A percentile compares a stretch with the other conserved stretches of the same genome.
phyloP scores from a whole-genome alignment of 2,888 invertebrate genomes.

The Celastrina argiolus region DNA sequence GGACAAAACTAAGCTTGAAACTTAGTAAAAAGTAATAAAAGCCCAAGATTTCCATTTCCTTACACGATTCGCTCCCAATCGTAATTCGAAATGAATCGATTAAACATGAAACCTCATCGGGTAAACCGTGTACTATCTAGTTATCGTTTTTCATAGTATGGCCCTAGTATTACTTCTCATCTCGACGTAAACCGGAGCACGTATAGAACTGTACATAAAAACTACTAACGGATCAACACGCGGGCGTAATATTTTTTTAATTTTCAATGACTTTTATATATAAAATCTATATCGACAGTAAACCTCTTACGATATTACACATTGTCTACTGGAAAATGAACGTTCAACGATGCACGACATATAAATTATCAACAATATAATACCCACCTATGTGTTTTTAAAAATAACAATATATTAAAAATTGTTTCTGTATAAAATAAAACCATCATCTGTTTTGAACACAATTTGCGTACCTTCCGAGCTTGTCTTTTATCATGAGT shows the following conservation, averaged over 20 bases:
- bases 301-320: conserved; percentile 18
- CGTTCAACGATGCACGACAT: conserved; percentile 29
- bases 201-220: background rate
- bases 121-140: no score
- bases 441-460: conserved; percentile 55
- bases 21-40: conserved; percentile 8
- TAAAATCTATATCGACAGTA: conserved; percentile 21
- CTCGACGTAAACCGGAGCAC: background rate
- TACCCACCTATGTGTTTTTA: conserved; percentile 47
- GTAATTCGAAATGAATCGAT: background rate
- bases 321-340: conserved; percentile 28
- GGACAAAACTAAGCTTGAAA: background rate
- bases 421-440: conserved; percentile 43
- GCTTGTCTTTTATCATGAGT: conserved; percentile 42
- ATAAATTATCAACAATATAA: conserved; percentile 39
- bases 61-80: background rate
- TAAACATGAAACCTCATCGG: background rate
- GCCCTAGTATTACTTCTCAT: background rate
- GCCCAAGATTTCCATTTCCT: background rate
- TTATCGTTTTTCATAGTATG: background rate
- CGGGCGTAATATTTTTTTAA: conserved; percentile 10
- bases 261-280: conserved; percentile 2
- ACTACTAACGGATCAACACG: background rate
- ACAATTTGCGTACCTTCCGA: conserved; percentile 55
- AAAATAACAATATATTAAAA: conserved; percentile 46